Base-by-base conservation (phyloP, 2,113 vertebrate genomes). In the Nestor notabilis region DNA sequence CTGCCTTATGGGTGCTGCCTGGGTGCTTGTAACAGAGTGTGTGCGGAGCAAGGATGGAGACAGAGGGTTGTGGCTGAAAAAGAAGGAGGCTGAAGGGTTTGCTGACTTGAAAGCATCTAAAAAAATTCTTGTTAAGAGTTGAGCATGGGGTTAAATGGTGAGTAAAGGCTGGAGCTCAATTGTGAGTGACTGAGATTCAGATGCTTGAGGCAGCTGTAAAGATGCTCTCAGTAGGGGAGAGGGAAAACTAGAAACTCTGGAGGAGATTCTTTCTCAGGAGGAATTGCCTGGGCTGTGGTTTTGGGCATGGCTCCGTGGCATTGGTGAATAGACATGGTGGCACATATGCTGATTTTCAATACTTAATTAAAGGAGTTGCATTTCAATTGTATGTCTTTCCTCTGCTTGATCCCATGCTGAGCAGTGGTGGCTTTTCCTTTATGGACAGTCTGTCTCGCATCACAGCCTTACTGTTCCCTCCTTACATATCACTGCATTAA, bases 121-220 rank as follows among this genome's bases (percentile, higher is more conserved):
- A 70, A 81, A 81, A 20, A 39, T 35, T 44, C 74, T 71, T 60
- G 10, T 24, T 46, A 31, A 64, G 33, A 60, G 39, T 20, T 33
- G 29, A 17, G 13, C 0, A 0, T 72, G 52, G 3, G 5, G 43
- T 17, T 43, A 4, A 70, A 8, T 5, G 24, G 53, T 87, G 16
- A 71, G 61, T 64, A 47, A 69, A 79, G 37, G 29, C 21, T 68
- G 12, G 37, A 14, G 37, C 20, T 60, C 39, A 71, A 10, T 25
- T 69, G 6, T 47, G 66, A 56, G 61, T 31, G 27, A 15, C 5
- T 60, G 50, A 37, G 55, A 9, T 5, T 76, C 19, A 25, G 33
- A 17, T 52, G 16, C 7, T 31, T 0, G 7, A 35, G 25, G 41
- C 43, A 64, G 20, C 33, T 47, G 12, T 74, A 44, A 53, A 83